These are phyloP conservation scores for Rallus crepitans DNA, from an alignment of 2,797 vertebrate species.

Conservation along the genomic window DNA sequence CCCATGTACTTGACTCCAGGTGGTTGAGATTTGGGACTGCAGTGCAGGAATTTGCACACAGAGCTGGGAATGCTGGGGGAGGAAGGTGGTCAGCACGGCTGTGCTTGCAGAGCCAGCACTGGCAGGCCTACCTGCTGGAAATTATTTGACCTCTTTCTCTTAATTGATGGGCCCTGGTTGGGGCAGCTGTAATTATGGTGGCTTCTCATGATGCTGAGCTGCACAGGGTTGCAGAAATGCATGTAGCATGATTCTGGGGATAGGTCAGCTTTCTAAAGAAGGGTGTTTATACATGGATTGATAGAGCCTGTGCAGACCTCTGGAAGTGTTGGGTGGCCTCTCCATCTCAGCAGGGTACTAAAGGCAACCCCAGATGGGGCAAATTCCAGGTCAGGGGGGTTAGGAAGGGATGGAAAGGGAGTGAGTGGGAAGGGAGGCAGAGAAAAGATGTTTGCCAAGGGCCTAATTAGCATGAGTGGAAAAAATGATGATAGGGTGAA, in stretches of 20 bases:
- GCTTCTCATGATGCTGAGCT: background rate
- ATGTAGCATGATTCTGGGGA: fast-evolving
- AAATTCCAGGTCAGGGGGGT: background rate
- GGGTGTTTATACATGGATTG: background rate
- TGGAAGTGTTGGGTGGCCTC: background rate
- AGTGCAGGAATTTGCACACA: fast-evolving
- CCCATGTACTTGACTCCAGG: fast-evolving
- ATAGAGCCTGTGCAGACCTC: background rate
- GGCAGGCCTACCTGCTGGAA: background rate
- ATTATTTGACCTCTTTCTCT: conserved; percentile 5
- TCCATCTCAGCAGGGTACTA: background rate
- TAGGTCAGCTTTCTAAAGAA: background rate
- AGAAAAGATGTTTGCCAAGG: background rate
- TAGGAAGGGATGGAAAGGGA: background rate
- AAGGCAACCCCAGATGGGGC: background rate
- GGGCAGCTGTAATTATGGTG: background rate
- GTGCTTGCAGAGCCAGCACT: fast-evolving
- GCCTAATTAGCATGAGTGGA: background rate
- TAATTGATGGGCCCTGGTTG: background rate
- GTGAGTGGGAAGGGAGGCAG: background rate
- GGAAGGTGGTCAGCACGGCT: fast-evolving
- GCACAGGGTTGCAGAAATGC: fast-evolving
- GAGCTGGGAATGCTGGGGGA: background rate
- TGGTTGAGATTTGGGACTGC: background rate
- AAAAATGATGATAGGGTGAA: background rate